These are phyloP conservation scores for Malurus splendens DNA, from an alignment of 2,797 vertebrate species.

Conservation along the genomic window DNA sequence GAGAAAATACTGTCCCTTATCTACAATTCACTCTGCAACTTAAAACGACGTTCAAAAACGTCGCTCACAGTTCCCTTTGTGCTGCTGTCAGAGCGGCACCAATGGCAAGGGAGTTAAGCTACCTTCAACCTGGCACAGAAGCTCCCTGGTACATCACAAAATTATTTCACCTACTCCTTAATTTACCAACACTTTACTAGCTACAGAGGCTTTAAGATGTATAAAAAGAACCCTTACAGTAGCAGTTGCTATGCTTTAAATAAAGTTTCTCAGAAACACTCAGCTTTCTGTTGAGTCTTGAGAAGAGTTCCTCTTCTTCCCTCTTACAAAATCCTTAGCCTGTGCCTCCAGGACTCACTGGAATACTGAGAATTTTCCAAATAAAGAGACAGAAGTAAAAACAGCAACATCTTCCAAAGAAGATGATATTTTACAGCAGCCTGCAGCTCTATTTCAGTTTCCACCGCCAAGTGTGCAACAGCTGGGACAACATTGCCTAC, in stretches of 20 bases:
- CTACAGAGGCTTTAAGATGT: not conserved
- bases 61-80: not conserved
- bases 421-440: not conserved
- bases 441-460: not conserved
- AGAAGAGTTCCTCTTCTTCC: not conserved
- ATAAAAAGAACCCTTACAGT: not conserved
- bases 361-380: slow-evolving; percentile 15
- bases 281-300: not conserved
- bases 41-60: not conserved
- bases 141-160: not conserved
- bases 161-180: not conserved
- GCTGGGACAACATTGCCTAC: not conserved
- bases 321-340: not conserved
- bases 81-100: not conserved
- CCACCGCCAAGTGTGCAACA: not conserved
- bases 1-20: not conserved
- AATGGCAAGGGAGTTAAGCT: not conserved
- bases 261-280: not conserved
- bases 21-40: not conserved
- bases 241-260: not conserved
- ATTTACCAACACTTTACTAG: not conserved
- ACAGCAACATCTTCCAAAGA: not conserved
- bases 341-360: not conserved
- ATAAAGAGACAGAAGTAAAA: slow-evolving; percentile 8
- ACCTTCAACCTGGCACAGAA: not conserved